Conservation (phyloP, 2,888 invertebrate species). For the Ophion ventricosus region DNA sequence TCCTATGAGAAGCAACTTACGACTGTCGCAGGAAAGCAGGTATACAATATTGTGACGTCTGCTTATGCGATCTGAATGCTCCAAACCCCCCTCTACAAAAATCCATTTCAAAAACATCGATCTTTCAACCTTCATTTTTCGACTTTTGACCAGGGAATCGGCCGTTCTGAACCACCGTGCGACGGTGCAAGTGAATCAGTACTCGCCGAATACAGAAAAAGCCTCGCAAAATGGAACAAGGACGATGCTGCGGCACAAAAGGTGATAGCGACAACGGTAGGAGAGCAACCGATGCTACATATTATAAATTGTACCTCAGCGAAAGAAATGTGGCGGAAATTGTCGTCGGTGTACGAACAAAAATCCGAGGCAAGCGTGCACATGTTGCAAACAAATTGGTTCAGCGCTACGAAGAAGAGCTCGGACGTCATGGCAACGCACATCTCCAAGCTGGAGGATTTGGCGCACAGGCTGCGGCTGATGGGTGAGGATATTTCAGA, state of each 20-base stretch:
- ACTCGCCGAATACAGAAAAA: too few species aligned
- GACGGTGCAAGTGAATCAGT: too few species aligned
- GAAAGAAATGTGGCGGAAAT: slow-evolving; percentile 73
- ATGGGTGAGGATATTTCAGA: slow-evolving; percentile 64
- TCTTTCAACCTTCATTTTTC: too few species aligned
- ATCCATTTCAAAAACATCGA: too few species aligned
- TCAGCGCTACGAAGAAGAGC: slow-evolving; percentile 53
- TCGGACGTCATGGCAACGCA: slow-evolving; percentile 65
- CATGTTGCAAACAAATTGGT: slow-evolving; percentile 66
- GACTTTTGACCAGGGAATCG: too few species aligned
- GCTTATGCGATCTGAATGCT: too few species aligned
- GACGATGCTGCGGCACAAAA: slow-evolving; percentile 68
- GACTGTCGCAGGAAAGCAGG: too few species aligned
- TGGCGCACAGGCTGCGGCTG: slow-evolving; percentile 59
- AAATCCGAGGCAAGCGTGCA: slow-evolving; percentile 70
- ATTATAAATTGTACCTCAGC: slow-evolving; percentile 71
- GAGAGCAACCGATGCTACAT: slow-evolving; percentile 64
- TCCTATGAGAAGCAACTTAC: too few species aligned
- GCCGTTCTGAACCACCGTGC: too few species aligned
- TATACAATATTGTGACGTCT: too few species aligned
- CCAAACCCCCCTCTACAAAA: too few species aligned
- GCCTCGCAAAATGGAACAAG: slow-evolving; percentile 55
- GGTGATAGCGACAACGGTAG: slow-evolving; percentile 69
- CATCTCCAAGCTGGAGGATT: slow-evolving; percentile 67
- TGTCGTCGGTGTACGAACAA: slow-evolving; percentile 64